Percentiles rank a stretch among this genome's conserved stretches.
phyloP scores from a whole-genome alignment of 2,888 invertebrate species.

The Dichetophora obliterata region DNA sequence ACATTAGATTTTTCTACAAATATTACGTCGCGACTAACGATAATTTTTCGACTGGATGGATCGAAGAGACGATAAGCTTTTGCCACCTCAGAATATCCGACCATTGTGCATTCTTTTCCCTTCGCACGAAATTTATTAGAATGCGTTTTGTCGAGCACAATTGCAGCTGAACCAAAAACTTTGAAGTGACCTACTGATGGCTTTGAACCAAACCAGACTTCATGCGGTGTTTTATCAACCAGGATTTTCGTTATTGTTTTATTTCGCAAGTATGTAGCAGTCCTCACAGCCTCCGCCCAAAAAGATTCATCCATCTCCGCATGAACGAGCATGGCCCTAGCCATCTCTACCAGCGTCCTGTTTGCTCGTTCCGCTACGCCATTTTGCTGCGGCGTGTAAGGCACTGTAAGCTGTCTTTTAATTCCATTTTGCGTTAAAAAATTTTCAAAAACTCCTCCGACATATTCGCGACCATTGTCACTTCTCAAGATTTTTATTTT shows the following conservation, averaged over 20 bases:
- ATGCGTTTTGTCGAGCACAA: not conserved
- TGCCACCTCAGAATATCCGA: slow-evolving; percentile 11
- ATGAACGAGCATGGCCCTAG: slow-evolving; percentile 11
- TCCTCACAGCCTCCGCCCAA: slow-evolving; percentile 40
- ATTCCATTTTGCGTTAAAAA: slow-evolving; percentile 35
- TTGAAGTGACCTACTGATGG: slow-evolving; percentile 32
- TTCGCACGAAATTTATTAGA: not conserved
- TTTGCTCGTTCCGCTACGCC: slow-evolving; percentile 33
- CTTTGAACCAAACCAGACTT: slow-evolving; percentile 33
- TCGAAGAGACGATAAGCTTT: slow-evolving; percentile 4
- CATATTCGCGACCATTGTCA: slow-evolving; percentile 33
- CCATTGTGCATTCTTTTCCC: not conserved
- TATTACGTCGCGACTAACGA: too few species aligned
- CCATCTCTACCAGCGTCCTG: slow-evolving; percentile 34
- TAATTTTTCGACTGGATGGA: too few species aligned
- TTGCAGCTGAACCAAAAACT: slow-evolving; percentile 39
- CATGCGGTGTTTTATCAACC: slow-evolving; percentile 36
- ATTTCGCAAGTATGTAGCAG: slow-evolving; percentile 39
- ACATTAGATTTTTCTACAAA: too few species aligned
- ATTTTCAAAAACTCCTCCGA: slow-evolving; percentile 19
- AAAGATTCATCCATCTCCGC: slow-evolving; percentile 18
- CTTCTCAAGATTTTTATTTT: slow-evolving; percentile 30
- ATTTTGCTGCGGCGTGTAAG: slow-evolving; percentile 36
- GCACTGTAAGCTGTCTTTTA: slow-evolving; percentile 32
- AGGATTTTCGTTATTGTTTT: slow-evolving; percentile 41